Evolutionary conservation across 2,113 vertebrate species (phyloP).

Genomic region (Anseranas semipalmata): DNA sequence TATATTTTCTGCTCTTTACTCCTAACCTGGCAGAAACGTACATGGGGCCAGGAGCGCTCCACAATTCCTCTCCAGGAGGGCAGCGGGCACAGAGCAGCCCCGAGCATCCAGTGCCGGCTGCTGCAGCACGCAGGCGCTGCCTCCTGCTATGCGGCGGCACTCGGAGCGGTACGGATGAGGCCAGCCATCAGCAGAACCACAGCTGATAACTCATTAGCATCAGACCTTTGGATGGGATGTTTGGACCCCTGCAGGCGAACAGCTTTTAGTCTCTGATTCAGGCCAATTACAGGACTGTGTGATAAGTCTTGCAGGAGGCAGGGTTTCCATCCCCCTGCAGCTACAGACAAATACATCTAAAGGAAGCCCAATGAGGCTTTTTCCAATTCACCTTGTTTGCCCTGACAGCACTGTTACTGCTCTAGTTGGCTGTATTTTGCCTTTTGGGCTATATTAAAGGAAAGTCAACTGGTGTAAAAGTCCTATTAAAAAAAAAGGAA

Average conservation of each 20-base stretch:
- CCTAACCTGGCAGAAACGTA: background rate
- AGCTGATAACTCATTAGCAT: background rate
- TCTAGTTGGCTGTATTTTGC: background rate
- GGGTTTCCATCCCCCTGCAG: background rate
- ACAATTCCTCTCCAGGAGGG: too few species aligned
- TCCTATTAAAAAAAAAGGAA: background rate
- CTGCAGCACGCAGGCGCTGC: too few species aligned
- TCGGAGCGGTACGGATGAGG: background rate
- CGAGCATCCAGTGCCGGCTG: too few species aligned
- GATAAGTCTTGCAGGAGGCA: background rate
- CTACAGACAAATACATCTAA: background rate
- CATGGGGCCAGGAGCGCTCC: background rate
- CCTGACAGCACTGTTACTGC: background rate
- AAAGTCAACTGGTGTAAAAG: background rate
- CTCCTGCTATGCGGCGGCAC: too few species aligned
- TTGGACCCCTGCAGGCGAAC: background rate
- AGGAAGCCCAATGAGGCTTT: background rate
- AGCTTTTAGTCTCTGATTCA: background rate
- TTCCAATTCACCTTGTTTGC: background rate
- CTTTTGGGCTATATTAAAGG: background rate
- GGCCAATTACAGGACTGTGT: background rate
- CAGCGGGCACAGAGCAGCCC: too few species aligned
- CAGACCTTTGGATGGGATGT: background rate
- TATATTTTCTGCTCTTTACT: background rate
- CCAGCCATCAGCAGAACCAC: background rate